These are phyloP conservation scores for Plusia festucae DNA, from an alignment of 2,888 invertebrate species.

Conservation along the genomic window DNA sequence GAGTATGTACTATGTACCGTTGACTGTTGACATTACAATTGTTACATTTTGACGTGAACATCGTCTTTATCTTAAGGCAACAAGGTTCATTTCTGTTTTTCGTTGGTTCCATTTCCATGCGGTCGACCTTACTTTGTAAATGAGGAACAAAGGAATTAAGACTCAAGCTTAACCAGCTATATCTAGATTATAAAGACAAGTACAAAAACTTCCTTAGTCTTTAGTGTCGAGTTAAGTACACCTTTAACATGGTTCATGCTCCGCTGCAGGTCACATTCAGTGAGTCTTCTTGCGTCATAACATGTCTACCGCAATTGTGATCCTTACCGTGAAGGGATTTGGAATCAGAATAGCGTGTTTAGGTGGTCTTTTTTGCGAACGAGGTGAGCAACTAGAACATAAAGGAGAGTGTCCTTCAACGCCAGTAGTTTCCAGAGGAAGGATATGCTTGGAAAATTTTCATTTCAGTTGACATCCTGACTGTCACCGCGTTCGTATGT, in stretches of 20 bases:
- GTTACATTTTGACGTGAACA: not conserved
- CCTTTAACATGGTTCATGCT: constrained; percentile 85
- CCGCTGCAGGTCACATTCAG: constrained; percentile 77
- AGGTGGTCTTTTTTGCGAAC: constrained; percentile 45
- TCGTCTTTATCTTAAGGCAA: not conserved
- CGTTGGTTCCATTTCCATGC: not conserved
- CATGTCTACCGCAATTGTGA: constrained; percentile 56
- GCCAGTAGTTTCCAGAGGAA: constrained; percentile 72
- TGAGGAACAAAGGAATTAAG: constrained; percentile 41
- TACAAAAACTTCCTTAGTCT: constrained; percentile 55
- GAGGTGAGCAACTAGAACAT: constrained; percentile 84
- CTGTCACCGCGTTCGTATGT: constrained; percentile 67
- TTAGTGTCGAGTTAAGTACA: constrained; percentile 63
- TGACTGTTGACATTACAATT: not conserved
- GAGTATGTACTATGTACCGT: constrained; percentile 12
- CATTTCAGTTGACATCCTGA: constrained; percentile 78
- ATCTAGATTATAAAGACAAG: constrained; percentile 40
- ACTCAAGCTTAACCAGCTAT: constrained; percentile 21
- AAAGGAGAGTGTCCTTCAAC: constrained; percentile 85
- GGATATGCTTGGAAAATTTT: constrained; percentile 78
- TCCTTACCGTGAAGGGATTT: constrained; percentile 59
- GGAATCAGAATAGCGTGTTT: constrained; percentile 50
- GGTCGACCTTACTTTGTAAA: constrained; percentile 10
- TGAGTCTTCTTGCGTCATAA: constrained; percentile 73
- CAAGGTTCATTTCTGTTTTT: not conserved